A percentile compares a stretch with the other conserved stretches of the same genome.
phyloP scores from a whole-genome alignment of 2,888 invertebrate species.

The Himalopsyche japonica region DNA sequence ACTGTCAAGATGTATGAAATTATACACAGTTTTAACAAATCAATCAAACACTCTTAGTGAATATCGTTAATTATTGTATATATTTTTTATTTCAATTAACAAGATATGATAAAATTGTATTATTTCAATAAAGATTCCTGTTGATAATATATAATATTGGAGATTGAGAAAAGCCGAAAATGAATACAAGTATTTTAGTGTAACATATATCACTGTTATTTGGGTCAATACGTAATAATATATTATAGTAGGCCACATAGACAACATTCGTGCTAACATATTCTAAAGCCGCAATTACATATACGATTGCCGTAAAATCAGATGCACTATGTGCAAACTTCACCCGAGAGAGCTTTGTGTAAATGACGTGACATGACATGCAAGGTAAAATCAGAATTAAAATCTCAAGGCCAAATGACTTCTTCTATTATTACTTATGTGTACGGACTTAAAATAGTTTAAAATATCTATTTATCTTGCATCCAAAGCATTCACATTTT shows the following conservation, averaged over 20 bases:
- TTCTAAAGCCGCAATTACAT: neutral
- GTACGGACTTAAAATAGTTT: too few species aligned
- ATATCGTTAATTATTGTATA: too few species aligned
- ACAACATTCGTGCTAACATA: neutral
- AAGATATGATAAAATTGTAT: too few species aligned
- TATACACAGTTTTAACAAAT: too few species aligned
- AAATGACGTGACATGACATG: neutral
- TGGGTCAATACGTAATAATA: neutral
- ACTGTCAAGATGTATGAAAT: too few species aligned
- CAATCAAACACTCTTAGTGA: too few species aligned
- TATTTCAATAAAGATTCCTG: too few species aligned
- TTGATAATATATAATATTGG: too few species aligned
- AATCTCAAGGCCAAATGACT: neutral
- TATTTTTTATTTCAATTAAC: too few species aligned
- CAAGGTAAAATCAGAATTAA: neutral
- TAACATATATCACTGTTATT: neutral
- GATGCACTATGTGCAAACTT: neutral
- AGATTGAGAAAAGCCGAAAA: neutral
- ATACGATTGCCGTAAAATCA: neutral
- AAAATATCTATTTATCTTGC: too few species aligned
- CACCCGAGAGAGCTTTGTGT: neutral
- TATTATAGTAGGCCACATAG: neutral
- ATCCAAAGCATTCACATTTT: too few species aligned
- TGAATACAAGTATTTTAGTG: neutral
- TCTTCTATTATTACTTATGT: too few species aligned